Percentiles rank a stretch among this genome's conserved stretches.
phyloP scores from a whole-genome alignment of 2,888 invertebrate genomes.

The Thecocarcelia acutangulata region DNA sequence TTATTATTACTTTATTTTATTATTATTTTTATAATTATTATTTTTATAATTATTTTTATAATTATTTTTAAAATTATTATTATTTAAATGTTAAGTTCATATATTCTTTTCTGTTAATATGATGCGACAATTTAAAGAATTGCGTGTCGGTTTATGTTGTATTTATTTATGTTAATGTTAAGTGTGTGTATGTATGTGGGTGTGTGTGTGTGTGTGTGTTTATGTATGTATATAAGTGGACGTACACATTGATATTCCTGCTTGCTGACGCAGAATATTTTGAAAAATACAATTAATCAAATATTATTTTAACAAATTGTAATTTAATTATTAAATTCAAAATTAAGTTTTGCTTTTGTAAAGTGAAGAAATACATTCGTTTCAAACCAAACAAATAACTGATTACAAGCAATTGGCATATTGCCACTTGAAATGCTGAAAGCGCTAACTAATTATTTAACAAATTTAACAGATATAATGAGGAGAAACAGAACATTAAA shows the following conservation, averaged over 20 bases:
- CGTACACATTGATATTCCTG: slow-evolving; percentile 58
- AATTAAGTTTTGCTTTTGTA: no score
- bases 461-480: no score
- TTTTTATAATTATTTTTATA: slow-evolving; percentile 9
- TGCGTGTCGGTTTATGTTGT: slow-evolving; percentile 17
- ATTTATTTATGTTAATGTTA: slow-evolving; percentile 8
- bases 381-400: no score
- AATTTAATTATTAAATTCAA: neutral
- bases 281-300: slow-evolving; percentile 28
- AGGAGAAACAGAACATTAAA: no score
- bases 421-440: no score
- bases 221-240: slow-evolving; percentile 57
- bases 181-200: slow-evolving; percentile 18
- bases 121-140: slow-evolving; percentile 33
- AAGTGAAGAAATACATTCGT: no score
- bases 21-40: neutral
- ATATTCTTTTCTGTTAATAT: slow-evolving; percentile 4
- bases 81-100: slow-evolving; percentile 6
- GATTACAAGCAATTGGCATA: no score
- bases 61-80: neutral
- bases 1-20: neutral
- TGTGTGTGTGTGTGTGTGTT: slow-evolving; percentile 38
- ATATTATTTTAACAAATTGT: slow-evolving; percentile 15
- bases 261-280: slow-evolving; percentile 39
- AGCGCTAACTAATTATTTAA: no score